A percentile compares a stretch with the other conserved stretches of the same genome.
These are phyloP conservation scores for Chelmon rostratus DNA, from an alignment of 2,797 vertebrate species.

Conservation along the genomic window DNA sequence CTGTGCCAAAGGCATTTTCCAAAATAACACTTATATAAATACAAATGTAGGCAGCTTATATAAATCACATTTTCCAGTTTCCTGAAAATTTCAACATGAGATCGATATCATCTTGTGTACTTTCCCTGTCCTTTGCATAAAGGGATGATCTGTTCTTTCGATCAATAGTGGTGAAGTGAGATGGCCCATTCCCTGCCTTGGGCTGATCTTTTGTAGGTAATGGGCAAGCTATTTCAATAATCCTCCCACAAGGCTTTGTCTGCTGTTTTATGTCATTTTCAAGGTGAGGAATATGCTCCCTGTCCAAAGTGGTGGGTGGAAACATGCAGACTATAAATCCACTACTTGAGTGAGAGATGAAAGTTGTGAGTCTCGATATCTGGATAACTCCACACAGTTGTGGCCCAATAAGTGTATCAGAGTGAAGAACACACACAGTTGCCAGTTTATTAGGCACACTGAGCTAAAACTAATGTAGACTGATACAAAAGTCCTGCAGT, in stretches of 20 bases:
- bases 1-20: constrained; percentile 28
- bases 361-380: neutral
- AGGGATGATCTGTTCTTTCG: constrained; percentile 58
- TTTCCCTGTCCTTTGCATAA: constrained; percentile 54
- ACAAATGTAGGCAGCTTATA: constrained; percentile 75
- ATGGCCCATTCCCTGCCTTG: constrained; percentile 50
- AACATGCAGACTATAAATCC: neutral
- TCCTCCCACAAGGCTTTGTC: constrained; percentile 48
- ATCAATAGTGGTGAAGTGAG: constrained; percentile 69
- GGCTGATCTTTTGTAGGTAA: constrained; percentile 49
- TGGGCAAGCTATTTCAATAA: constrained; percentile 53
- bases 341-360: neutral
- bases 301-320: constrained; percentile 17
- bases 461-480: neutral
- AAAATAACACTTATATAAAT: constrained; percentile 74
- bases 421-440: neutral
- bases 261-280: constrained; percentile 13
- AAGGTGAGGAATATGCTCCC: constrained; percentile 16
- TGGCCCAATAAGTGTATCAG: neutral
- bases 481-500: neutral
- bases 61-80: constrained; percentile 59
- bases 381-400: neutral
- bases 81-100: constrained; percentile 50
- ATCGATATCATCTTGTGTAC: constrained; percentile 61
- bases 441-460: neutral